Evolutionary conservation across 2,113 vertebrate species (phyloP).

Genomic region (Poeciliopsis turrubarensis): DNA sequence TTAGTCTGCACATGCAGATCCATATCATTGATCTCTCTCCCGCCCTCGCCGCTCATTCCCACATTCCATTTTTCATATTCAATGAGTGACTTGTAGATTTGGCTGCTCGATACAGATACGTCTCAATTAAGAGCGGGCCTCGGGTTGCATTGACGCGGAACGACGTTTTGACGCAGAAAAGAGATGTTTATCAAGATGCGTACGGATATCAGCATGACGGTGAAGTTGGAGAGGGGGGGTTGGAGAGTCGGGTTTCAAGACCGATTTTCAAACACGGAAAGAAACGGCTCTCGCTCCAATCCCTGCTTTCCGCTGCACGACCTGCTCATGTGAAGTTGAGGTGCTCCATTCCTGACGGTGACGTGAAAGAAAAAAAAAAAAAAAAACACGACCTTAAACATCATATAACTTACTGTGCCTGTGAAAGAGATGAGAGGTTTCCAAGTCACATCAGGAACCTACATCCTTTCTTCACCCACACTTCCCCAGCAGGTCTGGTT

Average conservation of each 20-base stretch:
- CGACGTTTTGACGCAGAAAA: slow-evolving; percentile 1
- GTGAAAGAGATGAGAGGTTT: background rate
- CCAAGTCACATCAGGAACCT: no score
- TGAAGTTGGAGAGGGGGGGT: background rate
- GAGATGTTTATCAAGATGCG: background rate
- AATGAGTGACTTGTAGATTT: slow-evolving; percentile 80
- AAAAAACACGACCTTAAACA: background rate
- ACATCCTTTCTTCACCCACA: no score
- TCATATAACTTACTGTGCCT: background rate
- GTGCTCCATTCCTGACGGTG: background rate
- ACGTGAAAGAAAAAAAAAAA: background rate
- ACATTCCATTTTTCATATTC: slow-evolving; percentile 82
- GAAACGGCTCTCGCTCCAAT: background rate
- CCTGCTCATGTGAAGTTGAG: background rate
- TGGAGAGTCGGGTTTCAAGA: background rate
- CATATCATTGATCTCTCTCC: slow-evolving; percentile 80
- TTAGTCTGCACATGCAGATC: slow-evolving; percentile 75
- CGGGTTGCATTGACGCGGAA: slow-evolving; percentile 42
- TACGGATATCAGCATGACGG: background rate
- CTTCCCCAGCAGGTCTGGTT: no score
- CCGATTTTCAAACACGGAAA: background rate
- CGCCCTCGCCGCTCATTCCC: slow-evolving; percentile 51
- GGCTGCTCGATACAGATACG: slow-evolving; percentile 73
- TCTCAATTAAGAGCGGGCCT: slow-evolving; percentile 75
- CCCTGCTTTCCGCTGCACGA: background rate